Percentiles rank a stretch among this genome's conserved stretches.
These are phyloP conservation scores for Mimachlamys varia DNA, from an alignment of 2,888 invertebrate genomes.

Conservation along the genomic window DNA sequence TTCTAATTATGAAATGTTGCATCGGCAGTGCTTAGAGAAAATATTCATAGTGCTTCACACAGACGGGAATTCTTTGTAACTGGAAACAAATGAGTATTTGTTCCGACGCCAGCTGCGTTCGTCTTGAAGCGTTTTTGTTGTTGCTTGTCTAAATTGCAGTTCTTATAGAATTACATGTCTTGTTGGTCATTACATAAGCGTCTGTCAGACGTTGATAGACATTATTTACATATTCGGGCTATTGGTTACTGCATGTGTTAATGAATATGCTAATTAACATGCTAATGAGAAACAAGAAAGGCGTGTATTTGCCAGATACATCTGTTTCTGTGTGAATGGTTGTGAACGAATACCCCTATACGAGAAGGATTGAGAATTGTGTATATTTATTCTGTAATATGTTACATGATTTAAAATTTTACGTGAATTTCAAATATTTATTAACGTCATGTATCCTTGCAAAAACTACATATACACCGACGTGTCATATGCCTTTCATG, in stretches of 20 bases:
- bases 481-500: too few relatives aligned
- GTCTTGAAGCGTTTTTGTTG: not conserved
- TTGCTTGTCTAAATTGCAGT: not conserved
- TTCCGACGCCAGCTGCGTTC: not conserved
- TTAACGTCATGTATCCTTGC: too few relatives aligned
- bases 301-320: not conserved
- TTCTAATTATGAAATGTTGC: not conserved
- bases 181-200: not conserved
- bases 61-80: not conserved
- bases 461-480: too few relatives aligned
- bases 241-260: not conserved
- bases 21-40: not conserved
- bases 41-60: not conserved
- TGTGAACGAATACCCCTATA: not conserved
- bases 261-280: not conserved
- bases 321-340: not conserved
- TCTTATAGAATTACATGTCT: not conserved
- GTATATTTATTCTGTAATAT: not conserved
- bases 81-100: slow-evolving; percentile 4
- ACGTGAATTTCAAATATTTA: too few relatives aligned
- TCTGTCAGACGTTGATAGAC: not conserved
- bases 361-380: not conserved
- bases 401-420: not conserved
- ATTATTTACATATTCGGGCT: not conserved
- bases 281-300: not conserved